Evolutionary conservation across 2,113 vertebrate genomes (phyloP).

Genomic region (Ornithorhynchus anatinus): DNA sequence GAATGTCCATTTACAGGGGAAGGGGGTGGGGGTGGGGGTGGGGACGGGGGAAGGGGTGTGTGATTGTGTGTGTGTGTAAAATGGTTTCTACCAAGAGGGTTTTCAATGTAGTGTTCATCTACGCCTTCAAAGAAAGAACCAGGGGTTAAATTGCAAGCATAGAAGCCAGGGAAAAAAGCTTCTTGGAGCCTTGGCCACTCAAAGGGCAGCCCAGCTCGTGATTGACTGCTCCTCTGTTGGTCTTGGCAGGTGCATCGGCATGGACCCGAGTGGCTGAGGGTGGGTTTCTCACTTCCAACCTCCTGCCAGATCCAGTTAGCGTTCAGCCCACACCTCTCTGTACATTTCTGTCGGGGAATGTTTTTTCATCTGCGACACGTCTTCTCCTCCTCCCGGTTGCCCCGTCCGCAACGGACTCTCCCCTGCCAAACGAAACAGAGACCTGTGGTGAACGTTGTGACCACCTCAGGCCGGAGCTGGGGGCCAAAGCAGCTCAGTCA

Average conservation of each 20-base stretch:
- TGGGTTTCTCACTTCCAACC: neutral
- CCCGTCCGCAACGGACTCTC: constrained; percentile 13
- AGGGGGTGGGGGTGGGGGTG: too few species aligned
- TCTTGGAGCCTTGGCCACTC: too few species aligned
- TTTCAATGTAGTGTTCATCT: too few species aligned
- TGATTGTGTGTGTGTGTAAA: too few species aligned
- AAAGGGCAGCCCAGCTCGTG: neutral
- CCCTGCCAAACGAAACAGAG: constrained; percentile 32
- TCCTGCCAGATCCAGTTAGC: constrained; percentile 6
- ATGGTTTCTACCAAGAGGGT: too few species aligned
- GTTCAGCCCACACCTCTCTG: neutral
- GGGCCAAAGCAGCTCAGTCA: neutral
- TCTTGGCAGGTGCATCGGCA: neutral
- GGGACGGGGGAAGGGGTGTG: too few species aligned
- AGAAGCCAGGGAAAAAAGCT: too few species aligned
- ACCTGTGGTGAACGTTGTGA: constrained; percentile 7
- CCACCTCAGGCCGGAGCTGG: constrained; percentile 26
- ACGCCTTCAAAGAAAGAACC: too few species aligned
- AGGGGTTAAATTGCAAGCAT: too few species aligned
- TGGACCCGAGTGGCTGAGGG: neutral
- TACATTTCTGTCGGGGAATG: neutral
- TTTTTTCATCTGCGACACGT: neutral
- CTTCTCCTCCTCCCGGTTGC: constrained; percentile 21
- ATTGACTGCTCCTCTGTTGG: neutral
- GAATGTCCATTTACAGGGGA: too few species aligned